A percentile compares a stretch with the other conserved stretches of the same genome.
phyloP scores from a whole-genome alignment of 2,888 invertebrate genomes.

The Alentia gelatinosa region DNA sequence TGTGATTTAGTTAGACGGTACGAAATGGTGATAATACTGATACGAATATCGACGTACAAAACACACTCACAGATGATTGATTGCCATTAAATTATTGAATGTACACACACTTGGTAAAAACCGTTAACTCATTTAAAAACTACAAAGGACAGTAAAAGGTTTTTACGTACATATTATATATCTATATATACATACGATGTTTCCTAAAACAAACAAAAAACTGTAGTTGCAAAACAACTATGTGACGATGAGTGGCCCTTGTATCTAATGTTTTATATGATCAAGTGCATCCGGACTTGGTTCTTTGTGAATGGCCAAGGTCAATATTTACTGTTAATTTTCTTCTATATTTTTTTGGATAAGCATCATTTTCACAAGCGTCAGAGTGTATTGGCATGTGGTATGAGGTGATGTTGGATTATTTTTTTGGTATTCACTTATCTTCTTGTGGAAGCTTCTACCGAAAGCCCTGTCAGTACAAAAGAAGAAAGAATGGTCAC shows the following conservation, averaged over 20 bases:
- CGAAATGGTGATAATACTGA: neutral
- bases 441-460: no score
- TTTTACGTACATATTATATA: neutral
- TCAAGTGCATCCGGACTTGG: neutral
- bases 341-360: no score
- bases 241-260: neutral
- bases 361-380: no score
- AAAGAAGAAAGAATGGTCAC: no score
- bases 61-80: neutral
- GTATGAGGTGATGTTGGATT: no score
- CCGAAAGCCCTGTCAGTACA: no score
- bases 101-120: neutral
- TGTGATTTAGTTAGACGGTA: neutral
- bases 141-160: neutral
- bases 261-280: neutral
- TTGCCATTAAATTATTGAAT: constrained; percentile 25
- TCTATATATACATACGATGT: no score
- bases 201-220: neutral
- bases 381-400: no score
- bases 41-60: neutral
- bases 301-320: neutral
- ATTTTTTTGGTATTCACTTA: no score
- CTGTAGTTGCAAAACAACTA: constrained; percentile 18
- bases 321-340: neutral
- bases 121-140: neutral